Evolutionary conservation across 2,888 invertebrate genomes (phyloP).

Genomic region (Vesta saturnalis): DNA sequence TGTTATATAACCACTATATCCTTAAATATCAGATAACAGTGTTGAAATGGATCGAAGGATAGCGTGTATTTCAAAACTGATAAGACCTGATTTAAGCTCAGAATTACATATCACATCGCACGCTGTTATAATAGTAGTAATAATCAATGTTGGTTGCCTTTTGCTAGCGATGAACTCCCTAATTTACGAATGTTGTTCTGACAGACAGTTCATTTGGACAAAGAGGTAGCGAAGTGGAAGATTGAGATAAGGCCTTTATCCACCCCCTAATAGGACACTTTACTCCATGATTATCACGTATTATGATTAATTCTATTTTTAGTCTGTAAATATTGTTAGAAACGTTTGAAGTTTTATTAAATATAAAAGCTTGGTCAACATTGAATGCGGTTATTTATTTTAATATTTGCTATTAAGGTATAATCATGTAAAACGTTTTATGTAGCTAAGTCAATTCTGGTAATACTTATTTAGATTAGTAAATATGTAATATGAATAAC

Average conservation of each 20-base stretch:
- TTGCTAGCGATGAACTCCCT: slow-evolving; percentile 21
- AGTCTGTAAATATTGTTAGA: slow-evolving; percentile 16
- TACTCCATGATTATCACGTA: slow-evolving; percentile 28
- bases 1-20: slow-evolving; percentile 6
- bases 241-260: slow-evolving; percentile 41
- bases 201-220: slow-evolving; percentile 39
- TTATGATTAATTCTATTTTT: slow-evolving; percentile 26
- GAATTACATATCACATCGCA: too few species aligned
- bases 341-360: slow-evolving; percentile 18
- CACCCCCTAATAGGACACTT: slow-evolving; percentile 25
- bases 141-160: slow-evolving; percentile 10
- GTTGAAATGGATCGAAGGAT: slow-evolving; percentile 34
- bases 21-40: slow-evolving; percentile 26
- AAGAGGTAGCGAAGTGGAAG: slow-evolving; percentile 44
- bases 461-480: too few species aligned
- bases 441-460: too few species aligned
- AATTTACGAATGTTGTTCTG: slow-evolving; percentile 37
- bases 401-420: too few species aligned
- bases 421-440: too few species aligned
- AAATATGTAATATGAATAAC: too few species aligned
- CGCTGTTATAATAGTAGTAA: too few species aligned
- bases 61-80: slow-evolving; percentile 31
- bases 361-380: too few species aligned
- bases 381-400: too few species aligned
- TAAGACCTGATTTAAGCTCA: too few species aligned